phyloP scores from a whole-genome alignment of 2,888 invertebrate species.

The Eristalis tenax region DNA sequence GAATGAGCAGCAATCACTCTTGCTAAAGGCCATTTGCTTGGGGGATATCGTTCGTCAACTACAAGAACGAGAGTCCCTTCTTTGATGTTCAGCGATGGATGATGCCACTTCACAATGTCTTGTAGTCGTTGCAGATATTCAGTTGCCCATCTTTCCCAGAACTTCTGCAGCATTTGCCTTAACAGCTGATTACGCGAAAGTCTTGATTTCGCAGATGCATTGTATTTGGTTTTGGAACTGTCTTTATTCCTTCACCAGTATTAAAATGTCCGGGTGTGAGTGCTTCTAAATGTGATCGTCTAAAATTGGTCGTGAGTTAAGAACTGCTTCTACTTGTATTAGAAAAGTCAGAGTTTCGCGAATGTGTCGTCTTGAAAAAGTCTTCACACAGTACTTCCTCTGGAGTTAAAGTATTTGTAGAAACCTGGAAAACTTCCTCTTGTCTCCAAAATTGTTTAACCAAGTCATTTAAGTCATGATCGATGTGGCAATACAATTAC shows the following conservation, averaged over 20 bases:
- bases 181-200: slow-evolving; percentile 9
- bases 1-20: slow-evolving; percentile 34
- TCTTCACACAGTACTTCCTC: no score
- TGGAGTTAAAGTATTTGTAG: no score
- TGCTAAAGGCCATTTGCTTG: slow-evolving; percentile 41
- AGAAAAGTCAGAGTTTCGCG: slow-evolving; percentile 31
- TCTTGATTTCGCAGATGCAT: not conserved
- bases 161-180: slow-evolving; percentile 12
- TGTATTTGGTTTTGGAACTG: slow-evolving; percentile 10
- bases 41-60: slow-evolving; percentile 39
- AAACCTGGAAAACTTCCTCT: no score
- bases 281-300: slow-evolving; percentile 47
- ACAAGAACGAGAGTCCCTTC: slow-evolving; percentile 30
- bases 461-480: no score
- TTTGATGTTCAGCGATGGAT: slow-evolving; percentile 8
- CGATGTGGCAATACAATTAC: no score
- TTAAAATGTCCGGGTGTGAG: slow-evolving; percentile 58
- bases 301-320: slow-evolving; percentile 62
- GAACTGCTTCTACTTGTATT: slow-evolving; percentile 42
- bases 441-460: no score
- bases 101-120: slow-evolving; percentile 21
- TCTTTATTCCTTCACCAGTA: slow-evolving; percentile 19
- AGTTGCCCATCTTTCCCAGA: slow-evolving; percentile 35
- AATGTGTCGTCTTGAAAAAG: not conserved
- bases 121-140: slow-evolving; percentile 32